Conservation (phyloP, 1,140 invertebrate species). For the Hestina assimilis region DNA sequence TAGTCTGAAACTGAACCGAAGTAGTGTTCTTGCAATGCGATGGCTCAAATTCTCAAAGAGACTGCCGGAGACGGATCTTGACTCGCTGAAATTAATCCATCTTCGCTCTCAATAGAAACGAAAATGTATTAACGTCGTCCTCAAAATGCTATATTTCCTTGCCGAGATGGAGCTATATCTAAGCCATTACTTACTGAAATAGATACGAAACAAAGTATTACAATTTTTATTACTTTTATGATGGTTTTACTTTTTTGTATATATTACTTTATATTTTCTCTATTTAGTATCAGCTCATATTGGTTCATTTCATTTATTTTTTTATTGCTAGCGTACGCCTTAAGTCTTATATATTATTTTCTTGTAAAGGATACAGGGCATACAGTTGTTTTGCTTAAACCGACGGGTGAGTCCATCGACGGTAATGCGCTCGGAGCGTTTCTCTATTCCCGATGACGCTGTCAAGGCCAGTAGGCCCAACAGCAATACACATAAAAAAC, state of each 20-base stretch:
- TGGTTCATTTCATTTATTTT: no score
- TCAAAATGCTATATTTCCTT: constrained; percentile 17
- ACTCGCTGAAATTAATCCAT: constrained; percentile 71
- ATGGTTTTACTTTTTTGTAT: not conserved
- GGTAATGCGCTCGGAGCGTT: no score
- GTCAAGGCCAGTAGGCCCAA: no score
- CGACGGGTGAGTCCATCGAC: no score
- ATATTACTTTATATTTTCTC: no score
- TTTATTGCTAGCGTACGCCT: no score
- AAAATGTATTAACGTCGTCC: constrained; percentile 55
- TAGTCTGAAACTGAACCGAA: constrained; percentile 40
- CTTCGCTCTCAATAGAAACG: constrained; percentile 56
- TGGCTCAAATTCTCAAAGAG: constrained; percentile 54
- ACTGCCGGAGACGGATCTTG: constrained; percentile 57
- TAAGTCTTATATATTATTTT: no score
- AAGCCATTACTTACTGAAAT: constrained; percentile 8
- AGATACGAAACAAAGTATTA: not conserved
- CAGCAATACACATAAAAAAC: no score
- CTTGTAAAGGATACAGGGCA: no score
- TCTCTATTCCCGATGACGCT: no score
- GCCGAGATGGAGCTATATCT: constrained; percentile 6
- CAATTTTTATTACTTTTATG: not conserved
- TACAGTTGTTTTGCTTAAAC: no score
- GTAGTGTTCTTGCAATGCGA: constrained; percentile 52
- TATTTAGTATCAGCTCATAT: no score